These are phyloP conservation scores for Ostrea denselamellosa DNA, from an alignment of 1,140 invertebrate species.

Conservation along the genomic window DNA sequence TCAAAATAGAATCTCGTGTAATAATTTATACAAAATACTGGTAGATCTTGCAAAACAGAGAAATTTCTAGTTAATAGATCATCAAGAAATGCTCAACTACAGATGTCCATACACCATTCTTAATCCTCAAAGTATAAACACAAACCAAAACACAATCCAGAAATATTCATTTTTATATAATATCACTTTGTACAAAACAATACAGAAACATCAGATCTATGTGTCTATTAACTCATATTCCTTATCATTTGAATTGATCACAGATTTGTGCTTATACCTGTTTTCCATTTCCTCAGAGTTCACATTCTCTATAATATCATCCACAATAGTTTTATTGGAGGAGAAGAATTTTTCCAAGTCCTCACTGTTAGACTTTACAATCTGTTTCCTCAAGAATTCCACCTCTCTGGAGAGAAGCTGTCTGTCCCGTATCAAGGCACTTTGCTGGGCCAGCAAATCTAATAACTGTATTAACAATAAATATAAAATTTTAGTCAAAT, in stretches of 20 bases:
- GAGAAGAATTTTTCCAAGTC: constrained; percentile 68
- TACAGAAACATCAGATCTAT: not conserved
- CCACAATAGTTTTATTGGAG: constrained; percentile 68
- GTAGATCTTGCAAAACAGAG: no score
- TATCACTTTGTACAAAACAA: not conserved
- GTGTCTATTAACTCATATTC: not conserved
- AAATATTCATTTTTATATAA: not conserved
- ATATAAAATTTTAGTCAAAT: not conserved
- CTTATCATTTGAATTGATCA: not conserved
- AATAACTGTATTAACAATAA: constrained; percentile 65
- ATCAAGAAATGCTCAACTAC: no score
- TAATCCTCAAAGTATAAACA: not conserved
- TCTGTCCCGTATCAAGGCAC: constrained; percentile 68
- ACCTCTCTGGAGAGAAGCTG: constrained; percentile 73
- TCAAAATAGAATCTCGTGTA: no score
- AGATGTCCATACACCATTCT: no score
- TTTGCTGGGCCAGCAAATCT: constrained; percentile 70
- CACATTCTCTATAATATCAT: constrained; percentile 70
- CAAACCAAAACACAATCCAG: not conserved
- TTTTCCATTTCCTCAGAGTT: constrained; percentile 65
- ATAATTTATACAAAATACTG: no score
- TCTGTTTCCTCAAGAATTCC: constrained; percentile 72
- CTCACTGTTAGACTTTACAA: constrained; percentile 62
- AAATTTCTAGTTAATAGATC: no score
- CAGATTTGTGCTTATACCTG: constrained; percentile 8